Base-by-base conservation (phyloP, 2,888 invertebrate genomes). In the Megamerina dolium region DNA sequence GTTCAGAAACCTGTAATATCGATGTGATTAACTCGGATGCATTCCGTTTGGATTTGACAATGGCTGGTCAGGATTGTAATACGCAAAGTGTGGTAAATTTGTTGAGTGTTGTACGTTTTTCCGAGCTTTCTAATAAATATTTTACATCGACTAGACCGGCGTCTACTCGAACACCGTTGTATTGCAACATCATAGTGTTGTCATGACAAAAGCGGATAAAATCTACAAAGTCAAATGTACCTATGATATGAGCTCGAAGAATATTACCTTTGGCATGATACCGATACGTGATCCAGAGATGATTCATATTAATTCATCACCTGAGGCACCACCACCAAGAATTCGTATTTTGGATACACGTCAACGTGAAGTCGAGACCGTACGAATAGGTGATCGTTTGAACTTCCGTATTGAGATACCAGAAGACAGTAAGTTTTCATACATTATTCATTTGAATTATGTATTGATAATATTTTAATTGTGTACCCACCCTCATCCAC, bases 261-360 rank as follows among this genome's bases (percentile, higher is more conserved):
- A 93, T 73, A 91, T 93, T 58, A 92, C 93, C 26, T 93, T 93
- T 75, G 93, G 93, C 75, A 92, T 93, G 92, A 91, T 92, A 85
- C 93, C 93, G 52, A 91, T 93, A 73, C 84, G 87, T 68, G 93
- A 93, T 74, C 92, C 92, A 47, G 93, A 93, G 73, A 93, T 91
- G 86, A 92, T 93, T 64, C 91, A 91, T 66, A 92, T 93, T 68
- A 93, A 92, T 20, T 91, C 92, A 26, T 91, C 93, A 14, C 93
- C 93, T 1, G 92, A 92, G 74, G 93, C 93, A 18, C 93, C 93
- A 34, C 87, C 93, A 54, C 93, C 93, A 64, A 86, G 90, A 64
- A 93, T 93, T 62, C 84, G 90, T 54, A 93, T 93, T 63, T 76
- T 93, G 73, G 92, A 93, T 71, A 83, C 82, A 49, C 80, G 86